phyloP scores from a whole-genome alignment of 2,797 vertebrate genomes.

The Sebastiscus albofasciatus region DNA sequence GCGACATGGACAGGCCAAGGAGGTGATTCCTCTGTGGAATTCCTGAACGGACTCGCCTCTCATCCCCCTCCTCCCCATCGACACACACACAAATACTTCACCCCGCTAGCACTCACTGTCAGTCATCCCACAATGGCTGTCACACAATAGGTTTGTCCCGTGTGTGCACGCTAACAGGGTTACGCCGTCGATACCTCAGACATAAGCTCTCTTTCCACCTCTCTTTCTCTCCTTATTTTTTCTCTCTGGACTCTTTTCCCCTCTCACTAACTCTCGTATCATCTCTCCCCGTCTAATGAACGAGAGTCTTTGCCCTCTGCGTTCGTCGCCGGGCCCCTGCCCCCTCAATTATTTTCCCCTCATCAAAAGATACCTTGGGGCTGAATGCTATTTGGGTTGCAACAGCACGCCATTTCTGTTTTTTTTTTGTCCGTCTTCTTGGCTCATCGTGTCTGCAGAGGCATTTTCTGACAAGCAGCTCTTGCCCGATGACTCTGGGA shows the following conservation, averaged over 20 bases:
- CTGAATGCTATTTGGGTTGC: slow-evolving; percentile 35
- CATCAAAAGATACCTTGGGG: slow-evolving; percentile 50
- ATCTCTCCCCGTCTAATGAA: slow-evolving; percentile 59
- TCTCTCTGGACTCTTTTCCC: background rate
- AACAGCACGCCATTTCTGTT: background rate
- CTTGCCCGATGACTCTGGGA: slow-evolving; percentile 20
- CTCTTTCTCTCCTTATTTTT: background rate
- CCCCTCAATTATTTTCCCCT: slow-evolving; percentile 58
- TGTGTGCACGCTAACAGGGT: slow-evolving; percentile 57
- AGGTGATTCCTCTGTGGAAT: slow-evolving; percentile 81
- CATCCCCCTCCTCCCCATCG: slow-evolving; percentile 27
- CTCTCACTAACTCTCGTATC: slow-evolving; percentile 23
- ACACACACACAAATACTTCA: slow-evolving; percentile 39
- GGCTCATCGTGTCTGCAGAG: slow-evolving; percentile 26
- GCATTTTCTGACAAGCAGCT: slow-evolving; percentile 40
- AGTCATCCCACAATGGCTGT: slow-evolving; percentile 79
- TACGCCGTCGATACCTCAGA: slow-evolving; percentile 34
- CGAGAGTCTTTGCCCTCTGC: slow-evolving; percentile 43
- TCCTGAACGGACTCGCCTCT: slow-evolving; percentile 67
- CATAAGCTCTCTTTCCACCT: slow-evolving; percentile 54
- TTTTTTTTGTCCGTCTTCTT: background rate
- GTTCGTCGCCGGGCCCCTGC: slow-evolving; percentile 41
- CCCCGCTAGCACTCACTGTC: slow-evolving; percentile 74
- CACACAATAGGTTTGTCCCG: slow-evolving; percentile 61
- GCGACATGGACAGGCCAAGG: slow-evolving; percentile 73